A percentile compares a stretch with the other conserved stretches of the same genome.
phyloP scores from a whole-genome alignment of 35 echinoderm and acorn worm genomes.

The Eucidaris tribuloides region DNA sequence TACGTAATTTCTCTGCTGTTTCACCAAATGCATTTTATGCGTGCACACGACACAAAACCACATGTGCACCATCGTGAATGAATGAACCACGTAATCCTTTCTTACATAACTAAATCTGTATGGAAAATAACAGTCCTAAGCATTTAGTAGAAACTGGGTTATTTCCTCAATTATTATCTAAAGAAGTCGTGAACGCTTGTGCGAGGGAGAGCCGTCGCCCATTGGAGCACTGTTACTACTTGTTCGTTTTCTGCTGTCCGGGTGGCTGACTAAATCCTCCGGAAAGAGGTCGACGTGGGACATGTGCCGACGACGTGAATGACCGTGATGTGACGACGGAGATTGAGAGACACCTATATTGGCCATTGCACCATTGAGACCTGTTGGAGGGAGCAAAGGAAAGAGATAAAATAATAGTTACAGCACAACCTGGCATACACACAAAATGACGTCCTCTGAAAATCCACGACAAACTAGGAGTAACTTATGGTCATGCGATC shows the following conservation, averaged over 20 bases:
- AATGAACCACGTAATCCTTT: background rate
- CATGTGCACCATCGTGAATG: background rate
- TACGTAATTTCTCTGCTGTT: background rate
- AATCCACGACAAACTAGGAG: background rate
- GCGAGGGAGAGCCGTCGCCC: constrained; percentile 42
- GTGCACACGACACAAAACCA: background rate
- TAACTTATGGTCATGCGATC: background rate
- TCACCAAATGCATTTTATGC: background rate
- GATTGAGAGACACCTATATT: constrained; percentile 91
- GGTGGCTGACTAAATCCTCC: constrained; percentile 54
- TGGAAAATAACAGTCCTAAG: background rate
- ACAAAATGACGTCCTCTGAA: background rate
- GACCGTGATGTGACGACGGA: constrained; percentile 64
- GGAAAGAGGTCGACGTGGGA: constrained; percentile 55
- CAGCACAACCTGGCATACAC: background rate
- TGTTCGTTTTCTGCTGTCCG: constrained; percentile 43
- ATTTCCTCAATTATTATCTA: background rate
- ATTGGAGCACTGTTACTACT: constrained; percentile 30
- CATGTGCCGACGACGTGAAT: constrained; percentile 37
- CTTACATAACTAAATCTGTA: background rate
- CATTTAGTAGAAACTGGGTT: background rate
- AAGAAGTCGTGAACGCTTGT: constrained; percentile 56
- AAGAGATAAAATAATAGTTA: background rate
- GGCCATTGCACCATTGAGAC: constrained; percentile 99
- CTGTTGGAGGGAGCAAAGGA: constrained; percentile 35